These are phyloP conservation scores for Leguminivora glycinivorella DNA, from an alignment of 1,140 invertebrate genomes.

Conservation along the genomic window DNA sequence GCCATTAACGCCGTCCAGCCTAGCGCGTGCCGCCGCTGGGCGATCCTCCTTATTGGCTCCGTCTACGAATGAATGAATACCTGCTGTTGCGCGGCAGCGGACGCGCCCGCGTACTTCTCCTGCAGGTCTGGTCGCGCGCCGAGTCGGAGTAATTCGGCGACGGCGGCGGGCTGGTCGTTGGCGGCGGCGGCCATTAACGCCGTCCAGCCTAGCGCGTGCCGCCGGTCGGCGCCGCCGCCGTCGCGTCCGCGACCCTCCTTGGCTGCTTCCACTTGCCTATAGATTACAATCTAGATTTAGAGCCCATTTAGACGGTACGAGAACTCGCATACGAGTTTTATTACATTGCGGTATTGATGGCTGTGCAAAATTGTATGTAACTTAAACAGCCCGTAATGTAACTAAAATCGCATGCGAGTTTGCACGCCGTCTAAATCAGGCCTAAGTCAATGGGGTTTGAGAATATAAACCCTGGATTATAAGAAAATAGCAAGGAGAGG, in stretches of 20 bases:
- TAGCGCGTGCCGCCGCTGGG: too few relatives aligned
- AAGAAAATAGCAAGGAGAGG: too few relatives aligned
- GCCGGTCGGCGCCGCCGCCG: conserved; percentile 79
- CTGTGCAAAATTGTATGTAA: too few relatives aligned
- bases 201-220: conserved; percentile 91
- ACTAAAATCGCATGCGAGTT: too few relatives aligned
- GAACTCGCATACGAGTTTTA: too few relatives aligned
- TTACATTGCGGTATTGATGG: too few relatives aligned
- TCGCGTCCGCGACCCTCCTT: conserved; percentile 46
- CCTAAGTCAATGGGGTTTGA: background rate
- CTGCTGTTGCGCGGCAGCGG: background rate
- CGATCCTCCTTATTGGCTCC: too few relatives aligned
- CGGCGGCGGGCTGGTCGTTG: conserved; percentile 83
- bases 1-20: too few relatives aligned
- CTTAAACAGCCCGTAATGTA: too few relatives aligned
- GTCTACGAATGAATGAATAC: background rate
- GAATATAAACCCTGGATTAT: background rate
- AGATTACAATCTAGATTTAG: background rate
- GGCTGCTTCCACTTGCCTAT: conserved; percentile 32
- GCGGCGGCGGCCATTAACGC: conserved; percentile 91
- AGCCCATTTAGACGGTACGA: too few relatives aligned
- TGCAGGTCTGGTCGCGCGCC: conserved; percentile 90
- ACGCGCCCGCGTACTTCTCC: conserved; percentile 84
- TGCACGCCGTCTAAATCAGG: too few relatives aligned
- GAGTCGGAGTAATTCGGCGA: conserved; percentile 84